A percentile compares a stretch with the other conserved stretches of the same genome.
Evolutionary conservation across 1,140 invertebrate species (phyloP).

Genomic region (Philotrypesis tridentata): DNA sequence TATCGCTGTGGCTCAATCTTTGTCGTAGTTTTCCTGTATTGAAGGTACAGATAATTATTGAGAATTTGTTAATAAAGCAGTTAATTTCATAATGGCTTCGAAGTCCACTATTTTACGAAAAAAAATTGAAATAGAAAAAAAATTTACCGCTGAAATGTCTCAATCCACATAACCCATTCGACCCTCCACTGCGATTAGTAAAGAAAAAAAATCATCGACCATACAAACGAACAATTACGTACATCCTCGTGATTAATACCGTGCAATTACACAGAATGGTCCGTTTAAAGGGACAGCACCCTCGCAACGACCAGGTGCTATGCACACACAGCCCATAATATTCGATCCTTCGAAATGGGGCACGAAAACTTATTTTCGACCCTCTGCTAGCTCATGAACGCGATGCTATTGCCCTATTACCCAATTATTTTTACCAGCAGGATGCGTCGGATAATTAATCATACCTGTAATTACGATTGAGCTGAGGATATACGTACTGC

Average conservation of each 20-base stretch:
- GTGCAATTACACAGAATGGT: background rate
- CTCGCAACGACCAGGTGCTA: background rate
- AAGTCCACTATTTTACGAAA: no score
- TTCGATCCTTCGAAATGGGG: background rate
- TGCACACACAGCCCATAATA: no score
- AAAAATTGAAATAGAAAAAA: no score
- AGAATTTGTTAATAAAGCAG: no score
- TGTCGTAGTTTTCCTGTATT: background rate
- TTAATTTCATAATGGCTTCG: no score
- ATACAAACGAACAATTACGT: background rate
- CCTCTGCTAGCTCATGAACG: background rate
- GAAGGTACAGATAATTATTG: no score
- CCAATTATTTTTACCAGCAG: slow-evolving; percentile 10
- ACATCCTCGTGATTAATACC: background rate
- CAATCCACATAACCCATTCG: no score
- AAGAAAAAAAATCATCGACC: background rate
- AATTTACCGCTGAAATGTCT: no score
- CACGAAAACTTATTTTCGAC: background rate
- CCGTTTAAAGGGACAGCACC: background rate
- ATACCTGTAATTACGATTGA: background rate
- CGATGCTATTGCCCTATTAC: background rate
- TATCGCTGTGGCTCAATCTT: background rate
- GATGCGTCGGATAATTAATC: slow-evolving; percentile 12
- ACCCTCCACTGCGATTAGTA: no score
- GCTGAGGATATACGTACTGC: background rate